Evolutionary conservation across 2,113 vertebrate genomes (phyloP).

Genomic region (Speoplatyrhinus poulsoni): DNA sequence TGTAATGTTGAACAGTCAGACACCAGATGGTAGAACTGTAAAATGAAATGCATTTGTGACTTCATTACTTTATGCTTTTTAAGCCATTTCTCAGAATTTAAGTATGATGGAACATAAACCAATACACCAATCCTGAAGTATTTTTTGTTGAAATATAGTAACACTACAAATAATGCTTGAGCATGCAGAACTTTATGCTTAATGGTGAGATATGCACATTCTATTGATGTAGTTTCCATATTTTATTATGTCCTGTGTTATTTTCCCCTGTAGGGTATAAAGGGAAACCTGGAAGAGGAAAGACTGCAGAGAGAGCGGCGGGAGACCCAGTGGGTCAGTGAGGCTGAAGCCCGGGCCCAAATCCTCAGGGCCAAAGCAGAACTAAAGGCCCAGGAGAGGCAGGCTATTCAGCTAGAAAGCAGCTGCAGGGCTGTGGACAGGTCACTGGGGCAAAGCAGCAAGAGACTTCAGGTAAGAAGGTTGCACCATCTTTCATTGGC

Average conservation of each 20-base stretch:
- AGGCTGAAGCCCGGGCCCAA: constrained; percentile 88
- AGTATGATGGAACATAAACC: no score
- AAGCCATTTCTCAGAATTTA: no score
- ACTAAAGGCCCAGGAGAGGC: constrained; percentile 89
- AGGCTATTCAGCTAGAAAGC: constrained; percentile 89
- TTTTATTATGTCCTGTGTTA: neutral
- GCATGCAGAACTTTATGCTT: no score
- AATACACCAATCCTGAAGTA: no score
- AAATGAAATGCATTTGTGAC: no score
- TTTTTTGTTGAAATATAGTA: no score
- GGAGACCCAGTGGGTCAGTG: constrained; percentile 87
- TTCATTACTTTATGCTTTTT: no score
- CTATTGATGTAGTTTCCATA: neutral
- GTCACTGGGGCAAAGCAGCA: constrained; percentile 88
- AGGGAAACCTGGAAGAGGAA: constrained; percentile 88
- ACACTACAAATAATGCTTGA: no score
- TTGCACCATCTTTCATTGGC: neutral
- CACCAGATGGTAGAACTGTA: no score
- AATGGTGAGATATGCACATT: neutral
- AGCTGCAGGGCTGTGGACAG: constrained; percentile 92
- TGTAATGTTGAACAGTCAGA: no score
- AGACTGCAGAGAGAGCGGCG: constrained; percentile 86
- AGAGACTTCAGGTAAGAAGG: constrained; percentile 85
- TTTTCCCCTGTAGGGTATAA: constrained; percentile 70
- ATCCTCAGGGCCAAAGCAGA: constrained; percentile 87